Evolutionary conservation across 2,888 invertebrate species (phyloP).

Genomic region (Tortrix viridana): DNA sequence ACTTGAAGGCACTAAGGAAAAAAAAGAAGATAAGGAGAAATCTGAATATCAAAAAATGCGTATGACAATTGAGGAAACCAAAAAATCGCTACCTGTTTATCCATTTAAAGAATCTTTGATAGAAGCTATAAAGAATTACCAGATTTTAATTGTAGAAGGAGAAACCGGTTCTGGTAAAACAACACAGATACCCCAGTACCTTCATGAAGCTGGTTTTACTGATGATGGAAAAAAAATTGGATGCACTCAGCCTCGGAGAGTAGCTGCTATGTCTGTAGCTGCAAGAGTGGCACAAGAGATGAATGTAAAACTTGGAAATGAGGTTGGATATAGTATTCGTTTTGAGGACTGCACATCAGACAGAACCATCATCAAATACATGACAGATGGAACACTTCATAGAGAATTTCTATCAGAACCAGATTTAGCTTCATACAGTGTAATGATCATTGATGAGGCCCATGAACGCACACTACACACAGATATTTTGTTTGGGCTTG

Average conservation of each 20-base stretch:
- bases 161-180: conserved; percentile 99
- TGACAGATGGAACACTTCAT: conserved; percentile 99
- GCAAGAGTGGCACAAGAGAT: conserved; percentile 99
- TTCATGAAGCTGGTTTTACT: conserved; percentile 96
- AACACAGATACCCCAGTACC: conserved; percentile 99
- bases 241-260: conserved; percentile 98
- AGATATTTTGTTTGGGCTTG: conserved; percentile 98
- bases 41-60: conserved; percentile 87
- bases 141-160: conserved; percentile 97
- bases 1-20: conserved; percentile 88
- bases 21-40: conserved; percentile 85
- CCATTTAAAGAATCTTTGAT: conserved; percentile 95
- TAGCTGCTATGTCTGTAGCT: conserved; percentile 99
- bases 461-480: conserved; percentile 99
- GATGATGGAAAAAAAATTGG: conserved; percentile 94
- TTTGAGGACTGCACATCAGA: conserved; percentile 99
- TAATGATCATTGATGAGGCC: conserved; percentile 99
- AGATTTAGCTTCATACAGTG: conserved; percentile 97
- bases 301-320: conserved; percentile 97
- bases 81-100: conserved; percentile 96
- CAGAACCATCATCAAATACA: conserved; percentile 97
- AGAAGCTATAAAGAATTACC: conserved; percentile 94
- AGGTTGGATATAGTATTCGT: conserved; percentile 95
- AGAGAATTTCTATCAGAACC: conserved; percentile 99
- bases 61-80: conserved; percentile 94